Percentiles rank a stretch among this genome's conserved stretches.
Conservation (phyloP, 2,113 vertebrate species). For the Gallinago media region DNA sequence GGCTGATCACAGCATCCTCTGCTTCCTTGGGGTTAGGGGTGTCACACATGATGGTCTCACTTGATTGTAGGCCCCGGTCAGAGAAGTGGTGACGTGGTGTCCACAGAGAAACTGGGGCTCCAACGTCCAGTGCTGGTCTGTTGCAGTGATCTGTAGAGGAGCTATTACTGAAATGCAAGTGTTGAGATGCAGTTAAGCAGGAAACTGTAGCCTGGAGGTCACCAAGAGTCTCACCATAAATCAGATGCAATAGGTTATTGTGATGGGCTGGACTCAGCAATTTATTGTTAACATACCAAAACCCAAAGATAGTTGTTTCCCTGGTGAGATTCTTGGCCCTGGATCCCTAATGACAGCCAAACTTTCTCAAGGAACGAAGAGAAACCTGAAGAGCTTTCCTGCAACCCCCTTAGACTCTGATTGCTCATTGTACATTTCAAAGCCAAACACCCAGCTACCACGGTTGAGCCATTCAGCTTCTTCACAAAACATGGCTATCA, state of each 20-base stretch:
- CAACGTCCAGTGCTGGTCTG: background rate
- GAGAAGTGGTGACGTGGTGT: fast-evolving
- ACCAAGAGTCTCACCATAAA: background rate
- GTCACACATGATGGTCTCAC: fast-evolving
- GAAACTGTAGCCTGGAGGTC: background rate
- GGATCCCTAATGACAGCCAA: background rate
- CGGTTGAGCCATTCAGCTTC: background rate
- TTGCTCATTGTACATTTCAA: background rate
- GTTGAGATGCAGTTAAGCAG: background rate
- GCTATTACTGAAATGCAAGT: background rate
- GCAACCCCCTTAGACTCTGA: background rate
- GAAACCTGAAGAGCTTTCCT: background rate
- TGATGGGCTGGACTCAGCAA: background rate
- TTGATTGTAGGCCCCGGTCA: background rate
- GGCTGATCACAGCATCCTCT: background rate
- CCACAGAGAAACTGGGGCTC: background rate
- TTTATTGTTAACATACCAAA: background rate
- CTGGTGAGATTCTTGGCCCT: background rate
- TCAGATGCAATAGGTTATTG: background rate
- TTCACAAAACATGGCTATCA: background rate
- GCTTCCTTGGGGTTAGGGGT: background rate
- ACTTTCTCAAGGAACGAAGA: background rate
- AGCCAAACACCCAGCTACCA: background rate
- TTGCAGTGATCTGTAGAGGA: background rate
- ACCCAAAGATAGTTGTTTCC: background rate